Percentiles rank a stretch among this genome's conserved stretches.
Evolutionary conservation across 2,113 vertebrate genomes (phyloP).

Genomic region (Cephalopholis sonnerati): DNA sequence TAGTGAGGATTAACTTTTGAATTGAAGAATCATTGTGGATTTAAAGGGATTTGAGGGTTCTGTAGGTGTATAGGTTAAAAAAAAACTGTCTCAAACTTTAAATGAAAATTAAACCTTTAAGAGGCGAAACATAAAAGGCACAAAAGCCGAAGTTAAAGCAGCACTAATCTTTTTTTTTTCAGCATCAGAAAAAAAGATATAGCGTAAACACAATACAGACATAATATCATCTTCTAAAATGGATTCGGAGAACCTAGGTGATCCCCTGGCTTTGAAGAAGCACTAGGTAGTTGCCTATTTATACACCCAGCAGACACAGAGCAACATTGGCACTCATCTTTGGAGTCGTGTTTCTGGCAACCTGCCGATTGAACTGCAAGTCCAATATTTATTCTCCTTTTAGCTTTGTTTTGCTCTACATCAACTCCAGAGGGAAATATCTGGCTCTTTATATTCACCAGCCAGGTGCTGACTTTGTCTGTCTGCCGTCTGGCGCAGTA

Average conservation of each 20-base stretch:
- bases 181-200: neutral
- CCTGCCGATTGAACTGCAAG: no score
- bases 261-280: no score
- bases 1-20: conserved; percentile 16
- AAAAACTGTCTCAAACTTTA: neutral
- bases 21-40: neutral
- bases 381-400: no score
- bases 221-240: neutral
- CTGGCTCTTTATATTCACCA: neutral
- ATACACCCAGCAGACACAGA: no score
- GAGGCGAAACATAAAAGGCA: neutral
- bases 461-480: no score
- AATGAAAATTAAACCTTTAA: neutral
- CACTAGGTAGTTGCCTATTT: no score
- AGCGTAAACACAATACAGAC: neutral
- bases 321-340: no score
- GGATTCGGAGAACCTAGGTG: neutral
- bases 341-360: no score
- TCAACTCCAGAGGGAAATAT: neutral
- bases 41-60: neutral
- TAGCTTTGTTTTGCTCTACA: neutral
- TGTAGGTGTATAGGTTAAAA: neutral
- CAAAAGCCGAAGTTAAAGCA: neutral
- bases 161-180: neutral
- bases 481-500: no score